phyloP scores from a whole-genome alignment of 2,888 invertebrate species.

The Hemithea aestivaria region DNA sequence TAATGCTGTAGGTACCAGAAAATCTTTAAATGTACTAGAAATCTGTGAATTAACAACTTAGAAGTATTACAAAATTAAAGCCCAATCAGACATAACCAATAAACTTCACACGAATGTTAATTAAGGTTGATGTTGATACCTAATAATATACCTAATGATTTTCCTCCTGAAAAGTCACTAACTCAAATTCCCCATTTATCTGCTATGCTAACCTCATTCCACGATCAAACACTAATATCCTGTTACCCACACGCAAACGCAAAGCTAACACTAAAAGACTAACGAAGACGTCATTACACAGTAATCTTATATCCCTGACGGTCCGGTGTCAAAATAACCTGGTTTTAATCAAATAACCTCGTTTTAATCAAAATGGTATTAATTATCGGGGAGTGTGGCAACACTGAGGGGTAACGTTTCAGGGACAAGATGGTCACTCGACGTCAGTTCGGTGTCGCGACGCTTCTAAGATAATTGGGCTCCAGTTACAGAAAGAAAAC shows the following conservation, averaged over 20 bases:
- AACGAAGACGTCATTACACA: constrained; percentile 57
- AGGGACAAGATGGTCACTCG: constrained; percentile 57
- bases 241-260: constrained; percentile 15
- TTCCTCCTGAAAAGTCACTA: no score
- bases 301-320: constrained; percentile 63
- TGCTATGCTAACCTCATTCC: constrained; percentile 2
- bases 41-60: no score
- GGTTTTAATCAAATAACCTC: constrained; percentile 17
- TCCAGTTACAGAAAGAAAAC: constrained; percentile 52
- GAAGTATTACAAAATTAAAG: no score
- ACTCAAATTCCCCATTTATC: no score
- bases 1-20: no score
- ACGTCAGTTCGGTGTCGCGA: no score
- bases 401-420: constrained; percentile 51
- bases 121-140: no score
- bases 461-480: constrained; percentile 56
- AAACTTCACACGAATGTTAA: no score
- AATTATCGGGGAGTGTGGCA: constrained; percentile 21
- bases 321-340: constrained; percentile 55
- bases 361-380: constrained; percentile 1
- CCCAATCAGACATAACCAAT: no score
- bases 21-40: no score
- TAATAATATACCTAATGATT: no score
- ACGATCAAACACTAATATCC: constrained; percentile 14
- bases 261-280: constrained; percentile 18